A percentile compares a stretch with the other conserved stretches of the same genome.
These are phyloP conservation scores for Lepetodrilus schrolli DNA, from an alignment of 2,888 invertebrate species.

Conservation along the genomic window DNA sequence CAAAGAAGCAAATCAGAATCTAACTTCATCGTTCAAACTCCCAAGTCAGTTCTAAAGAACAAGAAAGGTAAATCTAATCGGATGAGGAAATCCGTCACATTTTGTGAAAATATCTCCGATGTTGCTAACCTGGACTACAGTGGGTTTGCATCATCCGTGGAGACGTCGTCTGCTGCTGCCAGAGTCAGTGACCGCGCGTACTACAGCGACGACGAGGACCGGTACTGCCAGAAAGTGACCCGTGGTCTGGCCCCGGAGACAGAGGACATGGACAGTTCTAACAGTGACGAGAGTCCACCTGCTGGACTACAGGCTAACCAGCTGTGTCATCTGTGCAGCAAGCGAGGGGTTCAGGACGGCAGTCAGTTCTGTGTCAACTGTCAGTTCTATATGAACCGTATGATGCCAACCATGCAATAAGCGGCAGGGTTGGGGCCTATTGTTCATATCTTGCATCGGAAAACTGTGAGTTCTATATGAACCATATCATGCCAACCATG, in stretches of 20 bases:
- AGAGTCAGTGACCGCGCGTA: slow-evolving; percentile 36
- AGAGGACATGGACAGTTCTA: slow-evolving; percentile 60
- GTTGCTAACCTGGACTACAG: slow-evolving; percentile 94
- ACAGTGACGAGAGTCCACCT: slow-evolving; percentile 56
- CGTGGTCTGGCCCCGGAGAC: slow-evolving; percentile 44
- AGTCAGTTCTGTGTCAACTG: slow-evolving; percentile 91
- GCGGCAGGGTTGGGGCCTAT: no score
- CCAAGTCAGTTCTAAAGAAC: slow-evolving; percentile 67
- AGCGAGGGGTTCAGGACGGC: slow-evolving; percentile 86
- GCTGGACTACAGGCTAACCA: slow-evolving; percentile 77
- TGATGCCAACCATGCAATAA: slow-evolving; percentile 53
- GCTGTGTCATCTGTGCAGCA: slow-evolving; percentile 90
- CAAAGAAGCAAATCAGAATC: slow-evolving; percentile 68
- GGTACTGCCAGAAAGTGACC: slow-evolving; percentile 26
- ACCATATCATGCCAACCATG: no score
- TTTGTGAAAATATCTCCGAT: slow-evolving; percentile 93
- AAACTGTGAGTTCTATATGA: no score
- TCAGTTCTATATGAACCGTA: slow-evolving; percentile 86
- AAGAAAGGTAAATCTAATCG: slow-evolving; percentile 51
- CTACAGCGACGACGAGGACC: slow-evolving; percentile 58
- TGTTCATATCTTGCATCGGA: no score
- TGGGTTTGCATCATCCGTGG: slow-evolving; percentile 49
- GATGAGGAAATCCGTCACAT: slow-evolving; percentile 87
- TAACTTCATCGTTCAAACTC: slow-evolving; percentile 53
- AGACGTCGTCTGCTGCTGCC: slow-evolving; percentile 34